Base-by-base conservation (phyloP, 1,140 invertebrate genomes). In the Drosophila tsacasi region DNA sequence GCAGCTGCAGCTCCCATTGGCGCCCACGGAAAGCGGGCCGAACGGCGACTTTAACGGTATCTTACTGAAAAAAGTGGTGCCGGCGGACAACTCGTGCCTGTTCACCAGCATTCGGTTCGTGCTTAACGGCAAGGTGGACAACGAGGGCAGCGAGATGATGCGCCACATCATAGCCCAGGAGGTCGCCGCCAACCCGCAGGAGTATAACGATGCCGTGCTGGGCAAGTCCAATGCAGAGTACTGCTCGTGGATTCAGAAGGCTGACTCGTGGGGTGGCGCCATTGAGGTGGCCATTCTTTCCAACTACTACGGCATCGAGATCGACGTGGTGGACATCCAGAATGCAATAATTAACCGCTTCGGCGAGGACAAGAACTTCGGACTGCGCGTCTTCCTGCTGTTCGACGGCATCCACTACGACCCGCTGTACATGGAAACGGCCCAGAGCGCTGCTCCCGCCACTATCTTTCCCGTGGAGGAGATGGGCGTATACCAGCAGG, bases 371-470 rank as follows among this genome's bases (percentile, higher is more conserved):
- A 95, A 97, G 87, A 95, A 96, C 83, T 99, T 98, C 91, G 93
- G 95, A 21, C 94, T 97, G 52, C 93, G 98, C 90, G 97, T 98
- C 13, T 97, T 99, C 91, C 94, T 99, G 3, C 95, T 99, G 52
- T 99, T 99, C 93, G 98, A 99, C 94, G 98, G 98, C 23, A 97
- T 99, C 67, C 98, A 99, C 94, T 99, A 99, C 93, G 98, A 99
- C 94, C 97, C 98, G 2, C 93, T 99, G 2, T 97, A 98, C 90
- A 94, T 98, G 91, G 98, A 99, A 94, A 95, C 95, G 0, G 85
- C 94, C 61, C 72, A 97, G 95, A 96, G 95, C 81, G 94, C 94
- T 39, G 94, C 94, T 40, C 96, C 96, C 80, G 94, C 95, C 92
- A 98, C 97, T 10, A 95, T 97, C 66, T 99, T 99, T 91, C 95